These are phyloP conservation scores for Anas bahamensis DNA, from an alignment of 2,797 vertebrate species.

Conservation along the genomic window DNA sequence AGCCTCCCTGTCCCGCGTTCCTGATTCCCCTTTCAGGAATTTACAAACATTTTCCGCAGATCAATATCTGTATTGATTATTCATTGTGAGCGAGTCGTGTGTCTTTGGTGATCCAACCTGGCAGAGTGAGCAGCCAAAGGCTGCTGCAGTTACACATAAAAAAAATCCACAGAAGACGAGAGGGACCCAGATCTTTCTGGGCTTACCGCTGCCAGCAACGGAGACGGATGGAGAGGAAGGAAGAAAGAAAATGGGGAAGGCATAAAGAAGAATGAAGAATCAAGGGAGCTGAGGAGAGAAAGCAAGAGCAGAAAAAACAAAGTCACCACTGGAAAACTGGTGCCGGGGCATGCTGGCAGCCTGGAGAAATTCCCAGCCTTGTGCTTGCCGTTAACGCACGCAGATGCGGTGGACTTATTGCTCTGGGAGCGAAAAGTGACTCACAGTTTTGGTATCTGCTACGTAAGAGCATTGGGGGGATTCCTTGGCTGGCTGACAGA, in stretches of 20 bases:
- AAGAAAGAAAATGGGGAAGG: constrained; percentile 79
- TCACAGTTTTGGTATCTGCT: constrained; percentile 80
- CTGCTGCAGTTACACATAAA: constrained; percentile 76
- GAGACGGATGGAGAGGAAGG: constrained; percentile 72
- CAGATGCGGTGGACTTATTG: constrained; percentile 50
- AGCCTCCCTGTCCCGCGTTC: constrained; percentile 80
- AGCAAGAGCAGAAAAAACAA: constrained; percentile 77
- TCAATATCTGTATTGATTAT: constrained; percentile 99
- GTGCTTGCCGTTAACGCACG: constrained; percentile 23
- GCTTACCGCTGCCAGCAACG: constrained; percentile 74
- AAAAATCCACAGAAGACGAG: constrained; percentile 65
- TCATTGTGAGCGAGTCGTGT: constrained; percentile 99
- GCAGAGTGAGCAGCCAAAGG: constrained; percentile 81
- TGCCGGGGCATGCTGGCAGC: constrained; percentile 61
- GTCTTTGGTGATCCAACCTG: constrained; percentile 85
- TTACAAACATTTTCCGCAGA: constrained; percentile 99
- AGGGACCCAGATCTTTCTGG: constrained; percentile 72
- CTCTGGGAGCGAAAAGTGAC: constrained; percentile 73
- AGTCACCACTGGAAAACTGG: constrained; percentile 54
- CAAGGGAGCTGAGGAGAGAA: constrained; percentile 76
- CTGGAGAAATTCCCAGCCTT: constrained; percentile 69
- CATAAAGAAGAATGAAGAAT: constrained; percentile 76
- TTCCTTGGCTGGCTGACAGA: constrained; percentile 84
- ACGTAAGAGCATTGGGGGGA: constrained; percentile 81
- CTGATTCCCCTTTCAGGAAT: constrained; percentile 89